Base-by-base conservation (phyloP, 1,140 invertebrate genomes). In the Drosophila elegans region DNA sequence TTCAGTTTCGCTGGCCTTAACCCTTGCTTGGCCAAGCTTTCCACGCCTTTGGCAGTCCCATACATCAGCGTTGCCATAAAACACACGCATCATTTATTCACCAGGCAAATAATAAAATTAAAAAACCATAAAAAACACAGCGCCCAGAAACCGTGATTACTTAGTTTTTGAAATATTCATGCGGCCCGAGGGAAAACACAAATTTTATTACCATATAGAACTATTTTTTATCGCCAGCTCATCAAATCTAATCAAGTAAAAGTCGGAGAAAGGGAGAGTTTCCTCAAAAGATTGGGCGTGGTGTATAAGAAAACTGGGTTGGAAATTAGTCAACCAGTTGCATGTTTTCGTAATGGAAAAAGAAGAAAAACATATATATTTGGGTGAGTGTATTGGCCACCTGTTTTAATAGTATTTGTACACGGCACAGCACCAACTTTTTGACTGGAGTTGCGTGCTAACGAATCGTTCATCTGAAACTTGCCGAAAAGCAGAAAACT, bases 151-250 rank as follows among this genome's bases (percentile, higher is more conserved):
- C 45, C 59, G 36, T 51, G 27, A 68, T 56, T 46, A 67, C 55
- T 46, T 46, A 32, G 36, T 44, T 45, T 29, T 54, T 44, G 13
- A 66, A 78, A 81, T 63, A 64, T 74, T 61, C 41, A 80, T 49
- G 16, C 44, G 51, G 36, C 63, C 63, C 29, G 46, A 36, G 42
- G 61, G 55, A 49, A 46, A 53, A 62, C 51, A 75, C 21, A 57
- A 34, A 39, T 72, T 88, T 86, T 88, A 86, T 86, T 86, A 86
- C 74, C 82, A 88, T 86, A 86, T 86, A 86, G 78, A 86, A 86
- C 82, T 82, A 86, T 80, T 77, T 80, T 86, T 86, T 79, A 78
- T 82, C 79, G 79, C 55, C 57, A 4, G 38, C 32, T 53, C 60
- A 56, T 75, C 38, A 59, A 74, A 74, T 62, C 59, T 52, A 74